These are phyloP conservation scores for Colletes collaris DNA, from an alignment of 2,888 invertebrate species.

Conservation along the genomic window DNA sequence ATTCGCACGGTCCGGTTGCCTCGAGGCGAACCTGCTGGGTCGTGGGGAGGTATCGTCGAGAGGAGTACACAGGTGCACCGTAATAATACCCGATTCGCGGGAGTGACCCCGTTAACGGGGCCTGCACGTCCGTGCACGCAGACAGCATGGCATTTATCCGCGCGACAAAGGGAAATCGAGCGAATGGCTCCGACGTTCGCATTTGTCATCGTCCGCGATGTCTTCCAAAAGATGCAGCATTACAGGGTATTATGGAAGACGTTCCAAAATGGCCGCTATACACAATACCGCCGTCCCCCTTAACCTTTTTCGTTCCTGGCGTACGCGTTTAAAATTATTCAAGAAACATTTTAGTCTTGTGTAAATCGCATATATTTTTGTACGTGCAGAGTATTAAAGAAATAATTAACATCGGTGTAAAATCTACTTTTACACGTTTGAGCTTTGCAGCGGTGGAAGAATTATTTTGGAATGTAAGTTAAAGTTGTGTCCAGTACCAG, in stretches of 20 bases:
- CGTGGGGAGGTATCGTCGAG: slow-evolving; percentile 15
- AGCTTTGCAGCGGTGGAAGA: too few relatives aligned
- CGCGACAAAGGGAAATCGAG: slow-evolving; percentile 58
- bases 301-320: too few relatives aligned
- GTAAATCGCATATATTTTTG: too few relatives aligned
- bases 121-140: slow-evolving; percentile 24
- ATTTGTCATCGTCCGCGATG: slow-evolving; percentile 32
- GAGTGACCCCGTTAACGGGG: slow-evolving; percentile 67
- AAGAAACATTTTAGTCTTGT: too few relatives aligned
- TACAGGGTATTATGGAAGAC: background rate
- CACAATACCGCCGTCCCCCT: too few relatives aligned
- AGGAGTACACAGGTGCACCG: slow-evolving; percentile 52
- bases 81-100: slow-evolving; percentile 58
- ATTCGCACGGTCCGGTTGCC: slow-evolving; percentile 58
- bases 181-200: slow-evolving; percentile 27
- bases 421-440: too few relatives aligned
- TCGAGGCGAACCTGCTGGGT: slow-evolving; percentile 45
- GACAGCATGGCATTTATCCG: slow-evolving; percentile 50
- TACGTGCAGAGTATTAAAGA: too few relatives aligned
- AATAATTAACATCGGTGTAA: too few relatives aligned
- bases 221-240: slow-evolving; percentile 18
- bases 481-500: too few relatives aligned
- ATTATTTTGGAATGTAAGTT: too few relatives aligned
- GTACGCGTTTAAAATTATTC: too few relatives aligned
- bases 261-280: background rate